Evolutionary conservation across 2,888 invertebrate genomes (phyloP), one percentile per base, ranked within the genome.

Genomic region (Brachypalpus laphriformis): DNA sequence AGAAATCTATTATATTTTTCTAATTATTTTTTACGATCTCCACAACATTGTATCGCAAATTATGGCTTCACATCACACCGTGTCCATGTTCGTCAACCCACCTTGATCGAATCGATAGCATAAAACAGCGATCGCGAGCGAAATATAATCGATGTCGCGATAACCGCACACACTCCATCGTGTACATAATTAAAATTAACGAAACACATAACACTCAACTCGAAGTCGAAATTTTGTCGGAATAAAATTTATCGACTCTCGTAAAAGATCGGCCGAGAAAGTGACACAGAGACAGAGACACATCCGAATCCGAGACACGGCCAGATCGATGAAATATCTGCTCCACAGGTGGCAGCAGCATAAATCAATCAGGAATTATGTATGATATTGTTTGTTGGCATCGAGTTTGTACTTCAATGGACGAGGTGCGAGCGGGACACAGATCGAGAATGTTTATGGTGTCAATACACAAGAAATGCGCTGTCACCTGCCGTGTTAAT

Each of bases 401-500:
- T 59, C 16, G 70, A 28, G 57, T 66, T 16, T 66, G 66, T 66
- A 34, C 28, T 66, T 59, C 57, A 28, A 57, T 37, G 63, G 71
- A 47, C 61, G 22, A 9, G 16, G 31, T n/a, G n/a, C 28, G 14
- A 66, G 28, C 57, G 7, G 18, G n/a, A 1, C 28, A 20, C 61
- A 66, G 34, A 74, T 54, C 59, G 25, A 34, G 45, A 74, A 74
- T 47, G 68, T 80, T 83, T 80, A 80, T 80, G 56, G 74, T 80
- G 78, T 74, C 80, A 83, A 72, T 61, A 56, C 74, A 37, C 40
- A 68, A 63, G 49, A 57, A 80, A 80, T 65, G 25, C 83, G 47
- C 66, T 80, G 74, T 83, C 83, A 83, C 83, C 83, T 83, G 83
- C 83, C 83, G 80, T 74, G 80, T 83, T 80, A 80, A 83, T 74